Percentiles rank a stretch among this genome's conserved stretches.
These are phyloP conservation scores for Epicampocera succincta DNA, from an alignment of 2,888 invertebrate species.

Conservation along the genomic window DNA sequence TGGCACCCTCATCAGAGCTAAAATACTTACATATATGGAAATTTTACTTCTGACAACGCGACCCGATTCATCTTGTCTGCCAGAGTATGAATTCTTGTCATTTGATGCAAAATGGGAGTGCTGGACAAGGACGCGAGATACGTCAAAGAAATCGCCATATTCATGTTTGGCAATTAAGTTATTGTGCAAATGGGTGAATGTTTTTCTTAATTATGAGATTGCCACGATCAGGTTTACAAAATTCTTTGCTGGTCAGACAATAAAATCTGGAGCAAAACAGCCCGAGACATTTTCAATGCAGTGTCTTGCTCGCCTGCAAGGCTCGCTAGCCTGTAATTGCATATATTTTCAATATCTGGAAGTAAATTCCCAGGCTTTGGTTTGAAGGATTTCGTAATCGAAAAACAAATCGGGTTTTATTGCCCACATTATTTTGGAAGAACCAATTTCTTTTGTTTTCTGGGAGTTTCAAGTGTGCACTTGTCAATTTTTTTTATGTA, in stretches of 20 bases:
- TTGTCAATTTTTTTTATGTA: too few species aligned
- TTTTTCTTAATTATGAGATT: conserved; percentile 5
- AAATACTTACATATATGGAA: background rate
- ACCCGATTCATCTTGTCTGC: conserved; percentile 20
- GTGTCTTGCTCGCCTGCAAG: conserved; percentile 7
- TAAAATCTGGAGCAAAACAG: conserved; percentile 20
- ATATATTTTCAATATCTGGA: background rate
- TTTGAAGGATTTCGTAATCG: conserved; percentile 18
- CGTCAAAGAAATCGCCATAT: conserved; percentile 3
- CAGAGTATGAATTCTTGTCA: background rate
- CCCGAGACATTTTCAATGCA: conserved; percentile 14
- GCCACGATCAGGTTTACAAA: background rate
- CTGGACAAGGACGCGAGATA: background rate
- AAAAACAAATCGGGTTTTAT: conserved; percentile 7
- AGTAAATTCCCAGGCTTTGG: background rate
- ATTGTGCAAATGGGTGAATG: conserved; percentile 10
- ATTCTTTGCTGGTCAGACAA: conserved; percentile 18
- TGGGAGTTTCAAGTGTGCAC: conserved; percentile 16
- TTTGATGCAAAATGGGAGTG: conserved; percentile 10
- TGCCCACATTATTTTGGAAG: background rate
- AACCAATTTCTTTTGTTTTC: background rate
- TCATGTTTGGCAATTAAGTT: conserved; percentile 3
- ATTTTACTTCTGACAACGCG: conserved; percentile 1
- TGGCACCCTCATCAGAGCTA: background rate
- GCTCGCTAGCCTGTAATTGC: conserved; percentile 14